Percentiles rank a stretch among this genome's conserved stretches.
Conservation (phyloP, 1,140 invertebrate genomes). For the Wiebesia pumilae region DNA sequence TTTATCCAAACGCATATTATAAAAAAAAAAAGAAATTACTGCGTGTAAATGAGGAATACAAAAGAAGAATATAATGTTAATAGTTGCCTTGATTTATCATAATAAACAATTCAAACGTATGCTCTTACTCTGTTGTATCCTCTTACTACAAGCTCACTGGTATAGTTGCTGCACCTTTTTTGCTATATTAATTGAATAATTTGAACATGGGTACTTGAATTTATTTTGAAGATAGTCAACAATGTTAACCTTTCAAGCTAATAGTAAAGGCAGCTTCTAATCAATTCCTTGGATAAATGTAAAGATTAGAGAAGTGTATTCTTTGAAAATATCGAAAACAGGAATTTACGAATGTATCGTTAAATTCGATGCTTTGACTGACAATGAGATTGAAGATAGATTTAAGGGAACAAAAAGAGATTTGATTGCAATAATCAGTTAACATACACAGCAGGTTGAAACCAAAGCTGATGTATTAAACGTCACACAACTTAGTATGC, state of each 20-base stretch:
- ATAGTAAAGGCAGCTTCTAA: background rate
- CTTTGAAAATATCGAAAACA: background rate
- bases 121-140: background rate
- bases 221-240: background rate
- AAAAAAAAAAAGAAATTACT: too few relatives aligned
- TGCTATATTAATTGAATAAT: background rate
- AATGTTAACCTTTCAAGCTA: background rate
- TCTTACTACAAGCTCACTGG: background rate
- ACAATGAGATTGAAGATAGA: too few relatives aligned
- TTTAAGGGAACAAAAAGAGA: too few relatives aligned
- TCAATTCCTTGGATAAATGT: background rate
- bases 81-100: background rate
- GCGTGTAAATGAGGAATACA: background rate
- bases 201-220: background rate
- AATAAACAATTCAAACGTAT: background rate
- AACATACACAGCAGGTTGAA: background rate
- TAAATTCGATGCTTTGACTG: background rate
- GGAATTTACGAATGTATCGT: background rate
- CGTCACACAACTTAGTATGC: background rate
- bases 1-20: too few relatives aligned
- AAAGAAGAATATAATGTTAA: background rate
- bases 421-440: too few relatives aligned
- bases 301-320: background rate
- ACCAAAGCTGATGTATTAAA: background rate
- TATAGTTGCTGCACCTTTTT: background rate